phyloP scores from a whole-genome alignment of 2,797 vertebrate genomes.

The Sebastes taczanowskii region DNA sequence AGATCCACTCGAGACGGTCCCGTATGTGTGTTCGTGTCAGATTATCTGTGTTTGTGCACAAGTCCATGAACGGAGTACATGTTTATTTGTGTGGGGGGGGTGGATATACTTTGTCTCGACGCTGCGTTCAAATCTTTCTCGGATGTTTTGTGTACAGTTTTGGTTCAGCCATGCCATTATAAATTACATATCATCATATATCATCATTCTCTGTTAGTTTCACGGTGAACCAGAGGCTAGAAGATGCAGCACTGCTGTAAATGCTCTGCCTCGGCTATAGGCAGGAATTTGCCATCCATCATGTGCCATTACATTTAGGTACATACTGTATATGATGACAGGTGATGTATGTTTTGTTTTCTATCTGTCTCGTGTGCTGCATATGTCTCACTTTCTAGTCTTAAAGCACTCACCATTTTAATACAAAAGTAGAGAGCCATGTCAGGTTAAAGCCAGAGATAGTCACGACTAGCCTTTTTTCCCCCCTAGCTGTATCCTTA shows the following conservation, averaged over 20 bases:
- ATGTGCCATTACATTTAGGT: constrained; percentile 3
- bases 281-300: neutral
- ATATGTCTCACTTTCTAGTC: neutral
- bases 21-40: constrained; percentile 15
- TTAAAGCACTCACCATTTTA: neutral
- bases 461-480: neutral
- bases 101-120: neutral
- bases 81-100: constrained; percentile 9
- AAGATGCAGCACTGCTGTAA: neutral
- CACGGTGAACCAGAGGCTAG: neutral
- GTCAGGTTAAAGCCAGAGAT: neutral
- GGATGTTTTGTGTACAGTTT: constrained; percentile 4
- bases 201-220: constrained; percentile 5
- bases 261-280: neutral
- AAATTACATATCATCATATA: neutral
- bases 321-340: neutral
- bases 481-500: neutral
- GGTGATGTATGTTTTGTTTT: constrained; percentile 23
- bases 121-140: neutral
- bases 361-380: neutral
- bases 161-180: neutral
- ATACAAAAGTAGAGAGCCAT: neutral
- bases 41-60: constrained; percentile 11
- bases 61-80: neutral
- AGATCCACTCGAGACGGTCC: constrained; percentile 15